Evolutionary conservation across 2,113 vertebrate genomes (phyloP), one percentile per base, ranked within the genome.

Genomic region (Cervus canadensis): DNA sequence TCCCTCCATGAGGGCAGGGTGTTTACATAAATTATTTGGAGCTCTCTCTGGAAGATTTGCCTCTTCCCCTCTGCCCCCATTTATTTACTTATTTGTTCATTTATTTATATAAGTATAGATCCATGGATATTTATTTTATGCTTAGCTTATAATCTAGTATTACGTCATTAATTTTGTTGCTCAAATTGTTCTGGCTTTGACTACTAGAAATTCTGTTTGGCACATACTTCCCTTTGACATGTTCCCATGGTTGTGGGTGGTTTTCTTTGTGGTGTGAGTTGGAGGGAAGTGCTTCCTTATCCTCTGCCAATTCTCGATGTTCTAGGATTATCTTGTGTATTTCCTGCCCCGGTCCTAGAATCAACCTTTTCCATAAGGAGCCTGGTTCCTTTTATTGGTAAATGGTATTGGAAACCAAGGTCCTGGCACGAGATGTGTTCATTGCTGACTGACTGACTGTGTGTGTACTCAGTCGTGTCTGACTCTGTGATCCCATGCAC

Each of bases 81-180:
- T 84, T 84, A 36, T 78, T 93, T 95, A 76, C 86, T 92, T 78
- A 67, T n/a, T 88, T 30, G 78, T 4, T 85, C 12, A 45, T 78
- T 87, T 84, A 50, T 93, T 74, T 96, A 48, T 81, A 0, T 67
- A 88, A 92, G 14, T 91, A 43, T 56, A 74, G 16, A 87, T 23
- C 64, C 71, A 14, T 52, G 43, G 36, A 3, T 88, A 78, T 94
- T 96, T 91, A 2, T 86, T 93, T 97, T 87, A 76, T 62, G 57
- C 28, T 94, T 67, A 57, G 40, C 13, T 67, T 87, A 81, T 76
- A 91, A 88, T 52, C 30, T 57, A 96, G 0, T 79, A 71, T n/a
- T 91, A 48, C 40, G 17, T 48, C 30, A 76, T 92, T 82, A 90
- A 67, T 85, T 97, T 97, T 87, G 28, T 91, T 92, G 50, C 30